Evolutionary conservation across 2,113 vertebrate genomes (phyloP).

Genomic region (Pogona vitticeps): DNA sequence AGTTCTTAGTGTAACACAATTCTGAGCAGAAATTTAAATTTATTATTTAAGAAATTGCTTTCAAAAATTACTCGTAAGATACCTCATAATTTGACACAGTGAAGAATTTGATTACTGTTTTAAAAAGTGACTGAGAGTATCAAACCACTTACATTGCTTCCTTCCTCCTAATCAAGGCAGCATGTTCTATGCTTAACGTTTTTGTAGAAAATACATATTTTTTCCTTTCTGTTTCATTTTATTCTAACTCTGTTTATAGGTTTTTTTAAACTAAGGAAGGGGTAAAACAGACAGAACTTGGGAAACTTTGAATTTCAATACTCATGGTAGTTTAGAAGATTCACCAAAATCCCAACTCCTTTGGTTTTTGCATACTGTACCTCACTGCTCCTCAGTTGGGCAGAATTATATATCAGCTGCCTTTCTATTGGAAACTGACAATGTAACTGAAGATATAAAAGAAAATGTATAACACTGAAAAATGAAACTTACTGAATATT

Average conservation of each 20-base stretch:
- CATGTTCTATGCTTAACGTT: not conserved
- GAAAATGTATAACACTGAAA: not conserved
- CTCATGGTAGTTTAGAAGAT: too few relatives aligned
- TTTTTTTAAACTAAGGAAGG: not conserved
- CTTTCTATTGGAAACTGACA: not conserved
- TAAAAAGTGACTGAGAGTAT: not conserved
- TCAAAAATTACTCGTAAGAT: not conserved
- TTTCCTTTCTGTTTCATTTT: not conserved
- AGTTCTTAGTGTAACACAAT: not conserved
- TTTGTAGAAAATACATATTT: not conserved
- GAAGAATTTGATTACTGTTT: not conserved
- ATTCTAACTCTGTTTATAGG: not conserved
- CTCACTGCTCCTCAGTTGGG: not conserved
- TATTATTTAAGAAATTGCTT: not conserved
- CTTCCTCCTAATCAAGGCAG: not conserved
- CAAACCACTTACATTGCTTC: too few relatives aligned
- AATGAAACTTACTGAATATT: not conserved
- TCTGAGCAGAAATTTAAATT: not conserved
- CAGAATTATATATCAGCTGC: not conserved
- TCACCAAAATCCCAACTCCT: not conserved
- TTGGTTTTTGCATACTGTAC: not conserved
- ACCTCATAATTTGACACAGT: not conserved
- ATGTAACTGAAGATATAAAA: not conserved
- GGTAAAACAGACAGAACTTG: not conserved
- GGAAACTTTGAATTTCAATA: too few relatives aligned